Evolutionary conservation across 2,888 invertebrate genomes (phyloP).

Genomic region (Meiosimyza decipiens): DNA sequence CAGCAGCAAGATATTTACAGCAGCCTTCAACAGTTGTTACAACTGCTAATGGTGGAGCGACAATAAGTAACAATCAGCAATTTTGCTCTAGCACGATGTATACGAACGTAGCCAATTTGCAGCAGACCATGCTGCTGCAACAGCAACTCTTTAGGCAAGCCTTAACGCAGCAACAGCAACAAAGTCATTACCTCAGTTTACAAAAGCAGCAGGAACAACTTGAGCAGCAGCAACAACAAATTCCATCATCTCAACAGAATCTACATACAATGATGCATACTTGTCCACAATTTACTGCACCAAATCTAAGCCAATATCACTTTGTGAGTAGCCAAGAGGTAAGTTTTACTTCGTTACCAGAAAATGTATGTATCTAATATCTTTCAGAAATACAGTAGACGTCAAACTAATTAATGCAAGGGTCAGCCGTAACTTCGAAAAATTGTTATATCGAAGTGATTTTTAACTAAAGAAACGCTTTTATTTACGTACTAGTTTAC

Average conservation of each 20-base stretch:
- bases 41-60: background rate
- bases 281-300: conserved; percentile 68
- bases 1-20: too few relatives aligned
- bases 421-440: too few relatives aligned
- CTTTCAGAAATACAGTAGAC: too few relatives aligned
- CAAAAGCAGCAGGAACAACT: conserved; percentile 39
- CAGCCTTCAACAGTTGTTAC: background rate
- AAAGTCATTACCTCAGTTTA: conserved; percentile 16
- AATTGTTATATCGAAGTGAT: too few relatives aligned
- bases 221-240: conserved; percentile 43
- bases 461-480: too few relatives aligned
- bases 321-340: conserved; percentile 72
- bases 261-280: conserved; percentile 7
- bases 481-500: too few relatives aligned
- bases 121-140: conserved; percentile 76
- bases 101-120: conserved; percentile 75
- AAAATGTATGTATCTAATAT: too few relatives aligned
- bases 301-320: conserved; percentile 72
- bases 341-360: conserved; percentile 41
- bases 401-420: too few relatives aligned
- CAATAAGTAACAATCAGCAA: conserved; percentile 20
- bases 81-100: conserved; percentile 74
- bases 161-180: conserved; percentile 53
- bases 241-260: conserved; percentile 1
- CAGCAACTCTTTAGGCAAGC: conserved; percentile 74